These are phyloP conservation scores for Pluvianellus socialis DNA, from an alignment of 2,113 vertebrate species.

Conservation along the genomic window DNA sequence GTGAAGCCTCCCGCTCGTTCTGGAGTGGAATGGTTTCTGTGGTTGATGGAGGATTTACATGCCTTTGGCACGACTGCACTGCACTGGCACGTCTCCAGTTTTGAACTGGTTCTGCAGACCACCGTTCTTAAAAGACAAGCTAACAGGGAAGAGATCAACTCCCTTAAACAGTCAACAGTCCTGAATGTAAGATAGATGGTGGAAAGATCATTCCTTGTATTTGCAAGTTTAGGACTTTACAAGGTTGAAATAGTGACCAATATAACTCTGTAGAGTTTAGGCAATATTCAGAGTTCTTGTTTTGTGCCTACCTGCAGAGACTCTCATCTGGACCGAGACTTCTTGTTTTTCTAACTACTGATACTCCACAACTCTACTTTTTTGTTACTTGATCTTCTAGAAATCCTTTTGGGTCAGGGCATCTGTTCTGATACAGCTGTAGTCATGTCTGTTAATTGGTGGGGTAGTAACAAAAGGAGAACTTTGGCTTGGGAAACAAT, in stretches of 20 bases:
- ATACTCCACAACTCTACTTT: neutral
- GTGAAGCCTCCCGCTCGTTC: rapidly evolving
- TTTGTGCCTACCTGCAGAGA: neutral
- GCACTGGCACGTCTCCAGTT: rapidly evolving
- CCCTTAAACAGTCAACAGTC: neutral
- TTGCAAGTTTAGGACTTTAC: neutral
- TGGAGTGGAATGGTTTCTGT: neutral
- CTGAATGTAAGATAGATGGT: neutral
- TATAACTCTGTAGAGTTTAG: neutral
- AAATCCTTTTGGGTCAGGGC: neutral
- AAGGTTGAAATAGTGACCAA: neutral
- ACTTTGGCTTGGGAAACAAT: constrained; percentile 26
- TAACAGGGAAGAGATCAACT: neutral
- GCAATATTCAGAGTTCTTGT: neutral
- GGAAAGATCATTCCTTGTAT: neutral
- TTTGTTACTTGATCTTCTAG: neutral
- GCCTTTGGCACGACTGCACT: rapidly evolving
- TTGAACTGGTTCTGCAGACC: neutral
- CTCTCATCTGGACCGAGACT: neutral
- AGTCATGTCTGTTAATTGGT: neutral
- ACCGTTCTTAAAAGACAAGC: neutral
- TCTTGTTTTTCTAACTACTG: neutral
- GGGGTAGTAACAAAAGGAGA: neutral
- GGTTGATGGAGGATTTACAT: neutral
- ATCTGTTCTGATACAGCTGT: neutral